Evolutionary conservation across 2,888 invertebrate species (phyloP).

Genomic region (Drosophila buzzatii): DNA sequence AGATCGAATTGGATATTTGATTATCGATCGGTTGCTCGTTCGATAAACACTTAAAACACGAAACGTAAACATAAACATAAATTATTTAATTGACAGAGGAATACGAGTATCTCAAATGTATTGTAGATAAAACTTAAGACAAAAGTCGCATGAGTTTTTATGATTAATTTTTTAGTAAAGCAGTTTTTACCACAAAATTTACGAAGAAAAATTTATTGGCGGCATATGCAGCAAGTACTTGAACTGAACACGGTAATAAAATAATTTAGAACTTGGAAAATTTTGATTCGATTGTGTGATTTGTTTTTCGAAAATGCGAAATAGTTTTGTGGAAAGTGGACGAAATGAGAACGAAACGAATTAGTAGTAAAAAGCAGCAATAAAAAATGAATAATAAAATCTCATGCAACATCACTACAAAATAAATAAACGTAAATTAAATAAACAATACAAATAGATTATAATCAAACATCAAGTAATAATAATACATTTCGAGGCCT

Average conservation of each 20-base stretch:
- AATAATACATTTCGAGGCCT: conserved; percentile 39
- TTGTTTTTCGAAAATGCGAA: conserved; percentile 19
- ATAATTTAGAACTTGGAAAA: conserved; percentile 1
- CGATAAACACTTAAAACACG: conserved; percentile 60
- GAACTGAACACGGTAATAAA: conserved; percentile 13
- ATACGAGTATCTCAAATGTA: conserved; percentile 55
- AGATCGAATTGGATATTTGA: conserved; percentile 32
- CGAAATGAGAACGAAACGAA: conserved; percentile 52
- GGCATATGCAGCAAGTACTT: conserved; percentile 61
- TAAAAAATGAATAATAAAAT: conserved; percentile 85
- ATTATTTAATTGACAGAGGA: conserved; percentile 60
- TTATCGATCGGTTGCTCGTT: conserved; percentile 35
- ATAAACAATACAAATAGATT: conserved; percentile 58
- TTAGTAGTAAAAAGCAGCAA: conserved; percentile 83
- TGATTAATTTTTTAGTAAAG: conserved; percentile 85
- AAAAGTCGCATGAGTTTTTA: conserved; percentile 85
- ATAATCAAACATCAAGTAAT: conserved; percentile 37
- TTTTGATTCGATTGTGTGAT: conserved; percentile 39
- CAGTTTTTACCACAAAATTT: conserved; percentile 68
- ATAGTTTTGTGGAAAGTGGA: conserved; percentile 46
- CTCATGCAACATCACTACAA: conserved; percentile 85
- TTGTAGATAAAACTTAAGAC: conserved; percentile 74
- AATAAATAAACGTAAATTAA: conserved; percentile 64
- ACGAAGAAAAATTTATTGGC: conserved; percentile 42
- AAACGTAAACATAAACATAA: conserved; percentile 65